These are phyloP conservation scores for Hyperopisus bebe DNA, from an alignment of 2,113 vertebrate genomes.

Conservation along the genomic window DNA sequence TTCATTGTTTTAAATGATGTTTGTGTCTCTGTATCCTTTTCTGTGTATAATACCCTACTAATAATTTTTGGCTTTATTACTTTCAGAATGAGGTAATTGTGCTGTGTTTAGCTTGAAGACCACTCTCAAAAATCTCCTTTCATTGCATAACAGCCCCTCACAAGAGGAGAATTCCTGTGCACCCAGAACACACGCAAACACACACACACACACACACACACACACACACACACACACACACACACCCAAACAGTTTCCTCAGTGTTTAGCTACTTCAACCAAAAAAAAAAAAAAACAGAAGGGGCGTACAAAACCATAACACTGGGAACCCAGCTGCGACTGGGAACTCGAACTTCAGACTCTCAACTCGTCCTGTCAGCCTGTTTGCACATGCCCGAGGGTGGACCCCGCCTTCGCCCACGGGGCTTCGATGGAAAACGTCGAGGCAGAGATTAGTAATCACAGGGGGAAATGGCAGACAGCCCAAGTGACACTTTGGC, in stretches of 20 bases:
- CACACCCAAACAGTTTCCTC: not conserved
- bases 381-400: not conserved
- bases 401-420: not conserved
- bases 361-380: not conserved
- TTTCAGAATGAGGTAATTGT: constrained; percentile 19
- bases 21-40: not conserved
- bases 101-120: not conserved
- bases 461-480: not conserved
- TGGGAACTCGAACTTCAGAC: not conserved
- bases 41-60: not conserved
- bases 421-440: not conserved
- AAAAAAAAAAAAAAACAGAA: not conserved
- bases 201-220: not conserved
- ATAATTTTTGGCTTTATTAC: constrained; percentile 11
- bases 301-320: not conserved
- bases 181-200: not conserved
- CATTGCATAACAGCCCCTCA: constrained; percentile 5
- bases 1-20: not conserved
- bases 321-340: not conserved
- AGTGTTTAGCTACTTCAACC: not conserved
- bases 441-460: not conserved
- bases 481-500: not conserved
- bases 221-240: not conserved
- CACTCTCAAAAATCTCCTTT: not conserved
- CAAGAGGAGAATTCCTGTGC: not conserved